Conservation (phyloP, 1,140 invertebrate genomes). For the Apocrypta bakeri region DNA sequence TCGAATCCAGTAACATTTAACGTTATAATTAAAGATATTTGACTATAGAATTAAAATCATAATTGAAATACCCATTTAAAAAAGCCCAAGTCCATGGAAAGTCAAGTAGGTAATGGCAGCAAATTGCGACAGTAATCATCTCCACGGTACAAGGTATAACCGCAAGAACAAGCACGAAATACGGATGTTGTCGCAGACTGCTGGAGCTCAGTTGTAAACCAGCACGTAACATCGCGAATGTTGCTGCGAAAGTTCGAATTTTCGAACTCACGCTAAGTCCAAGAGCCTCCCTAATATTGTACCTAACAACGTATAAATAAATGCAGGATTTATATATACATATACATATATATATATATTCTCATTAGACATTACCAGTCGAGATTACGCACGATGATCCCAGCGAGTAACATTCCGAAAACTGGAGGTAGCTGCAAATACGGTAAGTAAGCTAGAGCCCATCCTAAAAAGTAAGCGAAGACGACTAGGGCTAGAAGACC, state of each 20-base stretch:
- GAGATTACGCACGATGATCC: slow-evolving; percentile 63
- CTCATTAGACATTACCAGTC: too few species aligned
- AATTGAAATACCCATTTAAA: slow-evolving; percentile 65
- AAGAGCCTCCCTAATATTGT: slow-evolving; percentile 64
- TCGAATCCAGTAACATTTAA: too few species aligned
- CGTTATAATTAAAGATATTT: too few species aligned
- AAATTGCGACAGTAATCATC: slow-evolving; percentile 56
- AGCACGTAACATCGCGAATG: slow-evolving; percentile 67
- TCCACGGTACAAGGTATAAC: slow-evolving; percentile 67
- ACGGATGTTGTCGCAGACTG: slow-evolving; percentile 57
- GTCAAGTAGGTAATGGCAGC: slow-evolving; percentile 57
- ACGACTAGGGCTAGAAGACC: slow-evolving; percentile 62
- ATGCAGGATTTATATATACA: too few species aligned
- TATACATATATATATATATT: too few species aligned
- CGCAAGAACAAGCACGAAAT: slow-evolving; percentile 62
- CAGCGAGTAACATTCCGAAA: slow-evolving; percentile 70
- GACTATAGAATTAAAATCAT: too few species aligned
- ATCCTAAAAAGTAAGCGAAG: slow-evolving; percentile 62
- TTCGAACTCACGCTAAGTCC: slow-evolving; percentile 55
- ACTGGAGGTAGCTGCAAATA: slow-evolving; percentile 66
- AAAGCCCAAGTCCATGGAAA: slow-evolving; percentile 68
- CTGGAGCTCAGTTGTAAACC: slow-evolving; percentile 67
- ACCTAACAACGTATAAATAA: slow-evolving; percentile 52
- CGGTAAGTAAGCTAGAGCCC: slow-evolving; percentile 63
- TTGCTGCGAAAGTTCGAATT: slow-evolving; percentile 66